These are phyloP conservation scores for Lerema accius DNA, from an alignment of 1,140 invertebrate genomes.

Conservation along the genomic window DNA sequence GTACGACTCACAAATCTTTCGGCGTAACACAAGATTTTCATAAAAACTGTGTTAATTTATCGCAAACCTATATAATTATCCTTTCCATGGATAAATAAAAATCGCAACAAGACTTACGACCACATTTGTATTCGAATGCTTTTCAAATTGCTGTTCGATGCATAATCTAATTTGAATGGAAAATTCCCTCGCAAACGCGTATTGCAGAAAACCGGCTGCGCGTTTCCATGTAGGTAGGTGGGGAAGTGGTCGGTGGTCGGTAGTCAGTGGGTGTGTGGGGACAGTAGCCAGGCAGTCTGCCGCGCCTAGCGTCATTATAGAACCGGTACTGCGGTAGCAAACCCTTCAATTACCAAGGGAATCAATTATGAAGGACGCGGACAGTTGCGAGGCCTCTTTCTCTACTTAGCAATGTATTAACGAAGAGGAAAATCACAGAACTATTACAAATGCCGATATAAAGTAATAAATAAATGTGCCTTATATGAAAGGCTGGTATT, in stretches of 20 bases:
- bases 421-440: slow-evolving; percentile 15
- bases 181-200: slow-evolving; percentile 15
- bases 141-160: slow-evolving; percentile 2
- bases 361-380: slow-evolving; percentile 27
- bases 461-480: background rate
- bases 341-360: slow-evolving; percentile 43
- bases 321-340: slow-evolving; percentile 36
- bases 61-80: no score
- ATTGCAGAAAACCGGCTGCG: slow-evolving; percentile 10
- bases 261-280: slow-evolving; percentile 31
- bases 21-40: no score
- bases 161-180: slow-evolving; percentile 6
- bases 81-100: no score
- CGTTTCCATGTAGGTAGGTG: slow-evolving; percentile 38
- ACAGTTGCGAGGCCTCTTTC: slow-evolving; percentile 18
- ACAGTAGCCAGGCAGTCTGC: slow-evolving; percentile 61
- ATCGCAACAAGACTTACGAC: no score
- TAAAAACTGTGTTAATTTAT: no score
- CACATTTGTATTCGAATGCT: no score
- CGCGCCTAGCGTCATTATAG: slow-evolving; percentile 53
- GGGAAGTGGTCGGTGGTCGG: slow-evolving; percentile 10
- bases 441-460: background rate
- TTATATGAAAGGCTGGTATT: no score
- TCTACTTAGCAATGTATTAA: slow-evolving; percentile 1
- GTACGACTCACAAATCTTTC: no score